A percentile compares a stretch with the other conserved stretches of the same genome.
phyloP scores from a whole-genome alignment of 2,797 vertebrate species.

The Coilia nasus region DNA sequence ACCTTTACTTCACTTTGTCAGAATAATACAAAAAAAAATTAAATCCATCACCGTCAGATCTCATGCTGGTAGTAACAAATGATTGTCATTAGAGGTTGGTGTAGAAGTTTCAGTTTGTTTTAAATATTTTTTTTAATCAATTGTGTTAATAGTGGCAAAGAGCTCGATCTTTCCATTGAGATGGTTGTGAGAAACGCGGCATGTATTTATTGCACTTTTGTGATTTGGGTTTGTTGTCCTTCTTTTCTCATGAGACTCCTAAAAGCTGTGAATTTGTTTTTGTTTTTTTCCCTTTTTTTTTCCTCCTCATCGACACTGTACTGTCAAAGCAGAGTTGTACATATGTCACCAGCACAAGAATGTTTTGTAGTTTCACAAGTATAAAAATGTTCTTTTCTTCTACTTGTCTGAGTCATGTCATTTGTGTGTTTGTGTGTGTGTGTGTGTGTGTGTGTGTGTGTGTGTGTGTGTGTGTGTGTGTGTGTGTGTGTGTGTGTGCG shows the following conservation, averaged over 20 bases:
- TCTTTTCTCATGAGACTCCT: slow-evolving; percentile 69
- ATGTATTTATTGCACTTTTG: slow-evolving; percentile 84
- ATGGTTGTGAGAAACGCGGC: slow-evolving; percentile 63
- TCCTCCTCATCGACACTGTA: slow-evolving; percentile 71
- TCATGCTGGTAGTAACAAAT: slow-evolving; percentile 61
- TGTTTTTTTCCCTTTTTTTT: background rate
- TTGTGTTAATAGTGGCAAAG: slow-evolving; percentile 60
- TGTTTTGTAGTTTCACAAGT: slow-evolving; percentile 86
- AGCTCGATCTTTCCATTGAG: slow-evolving; percentile 56
- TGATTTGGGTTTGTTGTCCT: slow-evolving; percentile 76
- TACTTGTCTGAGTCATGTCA: slow-evolving; percentile 41
- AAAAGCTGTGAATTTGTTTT: slow-evolving; percentile 83
- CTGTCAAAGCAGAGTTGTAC: slow-evolving; percentile 78
- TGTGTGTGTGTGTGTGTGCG: background rate
- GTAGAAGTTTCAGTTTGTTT: slow-evolving; percentile 53
- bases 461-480: background rate
- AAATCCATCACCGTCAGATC: slow-evolving; percentile 55
- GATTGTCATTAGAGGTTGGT: slow-evolving; percentile 59
- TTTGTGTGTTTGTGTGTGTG: slow-evolving; percentile 24
- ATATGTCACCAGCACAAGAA: slow-evolving; percentile 81
- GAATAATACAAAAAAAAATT: slow-evolving; percentile 50
- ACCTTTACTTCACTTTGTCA: slow-evolving; percentile 42
- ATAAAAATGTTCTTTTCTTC: slow-evolving; percentile 74
- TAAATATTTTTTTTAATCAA: slow-evolving; percentile 58
- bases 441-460: background rate